Evolutionary conservation across 2,888 invertebrate species (phyloP).

Genomic region (Andricus quercusramuli): DNA sequence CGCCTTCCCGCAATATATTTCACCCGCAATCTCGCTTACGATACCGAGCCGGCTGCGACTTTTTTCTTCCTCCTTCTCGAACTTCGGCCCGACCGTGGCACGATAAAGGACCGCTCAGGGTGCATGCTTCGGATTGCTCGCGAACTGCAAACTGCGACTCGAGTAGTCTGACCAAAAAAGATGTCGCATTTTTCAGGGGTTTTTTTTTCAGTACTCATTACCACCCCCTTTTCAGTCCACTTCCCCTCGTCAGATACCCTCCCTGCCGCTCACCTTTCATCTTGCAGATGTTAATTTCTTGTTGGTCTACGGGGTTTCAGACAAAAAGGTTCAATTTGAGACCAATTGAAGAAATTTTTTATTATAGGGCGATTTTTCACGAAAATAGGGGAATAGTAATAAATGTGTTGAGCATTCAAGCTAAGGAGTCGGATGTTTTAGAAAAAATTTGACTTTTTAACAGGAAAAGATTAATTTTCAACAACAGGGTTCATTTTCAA

Average conservation of each 20-base stretch:
- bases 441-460: too few relatives aligned
- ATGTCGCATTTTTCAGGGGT: neutral
- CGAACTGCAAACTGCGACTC: slow-evolving; percentile 19
- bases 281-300: neutral
- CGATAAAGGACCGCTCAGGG: slow-evolving; percentile 36
- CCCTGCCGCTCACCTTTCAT: neutral
- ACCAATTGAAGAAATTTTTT: neutral
- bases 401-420: too few relatives aligned
- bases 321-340: too few relatives aligned
- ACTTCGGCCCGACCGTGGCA: slow-evolving; percentile 31
- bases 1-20: slow-evolving; percentile 41
- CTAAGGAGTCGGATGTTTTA: too few relatives aligned
- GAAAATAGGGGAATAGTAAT: too few relatives aligned
- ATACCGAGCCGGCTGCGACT: slow-evolving; percentile 19
- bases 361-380: too few relatives aligned
- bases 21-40: slow-evolving; percentile 41
- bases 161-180: slow-evolving; percentile 29
- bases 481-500: too few relatives aligned
- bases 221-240: neutral
- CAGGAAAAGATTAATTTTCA: too few relatives aligned
- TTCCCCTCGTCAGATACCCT: neutral
- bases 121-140: slow-evolving; percentile 41
- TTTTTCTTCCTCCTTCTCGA: slow-evolving; percentile 36
- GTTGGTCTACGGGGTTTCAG: too few relatives aligned
- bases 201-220: neutral